Percentiles rank a stretch among this genome's conserved stretches.
These are phyloP conservation scores for Actenoides lindsayi DNA, from an alignment of 2,113 vertebrate genomes.

Conservation along the genomic window DNA sequence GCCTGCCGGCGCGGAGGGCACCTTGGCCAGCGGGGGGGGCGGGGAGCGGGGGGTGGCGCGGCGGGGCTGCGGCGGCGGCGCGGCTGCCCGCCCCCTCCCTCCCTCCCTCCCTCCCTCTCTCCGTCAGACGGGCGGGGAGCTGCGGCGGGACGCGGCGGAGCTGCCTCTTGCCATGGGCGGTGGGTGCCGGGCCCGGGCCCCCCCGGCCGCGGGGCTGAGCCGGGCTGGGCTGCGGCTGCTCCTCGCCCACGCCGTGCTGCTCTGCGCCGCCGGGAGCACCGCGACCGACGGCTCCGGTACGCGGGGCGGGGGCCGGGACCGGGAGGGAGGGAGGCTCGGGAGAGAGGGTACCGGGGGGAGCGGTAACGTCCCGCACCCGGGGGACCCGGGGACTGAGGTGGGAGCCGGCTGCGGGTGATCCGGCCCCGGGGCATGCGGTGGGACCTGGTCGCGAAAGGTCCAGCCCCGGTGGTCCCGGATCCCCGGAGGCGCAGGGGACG, in stretches of 20 bases:
- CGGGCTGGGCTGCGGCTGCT: not conserved
- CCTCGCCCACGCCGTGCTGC: not conserved
- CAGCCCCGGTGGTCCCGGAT: not conserved
- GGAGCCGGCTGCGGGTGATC: not conserved
- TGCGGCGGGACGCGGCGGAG: not conserved
- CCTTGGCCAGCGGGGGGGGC: not conserved
- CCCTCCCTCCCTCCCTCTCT: not conserved
- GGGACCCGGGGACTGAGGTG: not conserved
- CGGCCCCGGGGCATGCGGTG: not conserved
- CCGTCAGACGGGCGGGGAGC: not conserved
- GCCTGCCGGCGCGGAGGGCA: not conserved
- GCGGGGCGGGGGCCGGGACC: not conserved
- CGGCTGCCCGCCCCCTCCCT: not conserved
- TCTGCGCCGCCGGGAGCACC: conserved; percentile 1
- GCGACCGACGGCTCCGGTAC: conserved; percentile 12
- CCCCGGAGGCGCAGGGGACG: not conserved
- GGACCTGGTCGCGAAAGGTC: not conserved
- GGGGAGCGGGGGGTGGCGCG: not conserved
- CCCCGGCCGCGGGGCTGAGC: not conserved
- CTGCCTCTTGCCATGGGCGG: conserved; percentile 4
- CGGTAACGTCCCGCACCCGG: not conserved
- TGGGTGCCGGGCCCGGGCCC: not conserved
- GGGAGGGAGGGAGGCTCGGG: not conserved
- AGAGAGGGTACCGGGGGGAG: not conserved
- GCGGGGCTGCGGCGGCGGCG: not conserved